phyloP scores from a whole-genome alignment of 2,888 invertebrate genomes.

The Trilocha varians region DNA sequence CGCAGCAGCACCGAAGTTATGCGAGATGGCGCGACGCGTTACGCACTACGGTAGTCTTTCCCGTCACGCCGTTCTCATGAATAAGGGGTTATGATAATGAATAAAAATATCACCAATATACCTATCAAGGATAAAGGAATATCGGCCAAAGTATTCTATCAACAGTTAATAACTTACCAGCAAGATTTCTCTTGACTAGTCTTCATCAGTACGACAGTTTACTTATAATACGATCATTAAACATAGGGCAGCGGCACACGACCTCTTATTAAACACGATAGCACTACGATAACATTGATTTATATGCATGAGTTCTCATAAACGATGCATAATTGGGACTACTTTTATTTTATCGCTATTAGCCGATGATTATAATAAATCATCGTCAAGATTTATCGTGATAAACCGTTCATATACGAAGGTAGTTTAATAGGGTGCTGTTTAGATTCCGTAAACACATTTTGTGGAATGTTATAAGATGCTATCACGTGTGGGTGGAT shows the following conservation, averaged over 20 bases:
- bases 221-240: neutral
- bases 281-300: slow-evolving; percentile 51
- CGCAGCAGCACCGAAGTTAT: too few relatives aligned
- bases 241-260: slow-evolving; percentile 3
- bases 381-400: slow-evolving; percentile 35
- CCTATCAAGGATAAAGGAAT: too few relatives aligned
- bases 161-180: too few relatives aligned
- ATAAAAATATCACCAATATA: too few relatives aligned
- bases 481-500: neutral
- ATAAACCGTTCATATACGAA: slow-evolving; percentile 25
- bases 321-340: slow-evolving; percentile 55
- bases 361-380: slow-evolving; percentile 39
- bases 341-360: slow-evolving; percentile 45
- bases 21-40: too few relatives aligned
- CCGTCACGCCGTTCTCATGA: too few relatives aligned
- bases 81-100: too few relatives aligned
- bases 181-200: slow-evolving; percentile 3
- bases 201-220: neutral
- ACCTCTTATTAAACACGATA: slow-evolving; percentile 45
- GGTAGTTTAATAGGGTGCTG: slow-evolving; percentile 13
- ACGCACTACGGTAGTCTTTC: too few relatives aligned
- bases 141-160: too few relatives aligned
- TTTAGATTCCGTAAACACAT: neutral
- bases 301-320: slow-evolving; percentile 60
- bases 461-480: neutral